Evolutionary conservation across 2,888 invertebrate genomes (phyloP), one percentile per base, ranked within the genome.

Genomic region (Drosophila mimica): DNA sequence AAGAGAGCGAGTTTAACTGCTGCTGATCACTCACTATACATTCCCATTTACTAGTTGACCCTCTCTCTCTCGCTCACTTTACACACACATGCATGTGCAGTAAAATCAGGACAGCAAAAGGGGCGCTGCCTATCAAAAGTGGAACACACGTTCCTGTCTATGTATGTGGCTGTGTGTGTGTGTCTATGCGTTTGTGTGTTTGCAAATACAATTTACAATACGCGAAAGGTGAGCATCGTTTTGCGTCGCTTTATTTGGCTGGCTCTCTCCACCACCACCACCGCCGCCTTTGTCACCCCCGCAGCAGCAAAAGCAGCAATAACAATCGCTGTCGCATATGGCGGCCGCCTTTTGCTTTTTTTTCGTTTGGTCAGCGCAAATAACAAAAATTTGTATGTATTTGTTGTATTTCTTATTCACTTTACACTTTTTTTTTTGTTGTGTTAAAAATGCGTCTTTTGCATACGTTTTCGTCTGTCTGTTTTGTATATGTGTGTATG

Each of bases 201-300:
- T 78, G 84, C 84, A 88, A 88, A 83, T 80, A 61, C 83, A 85
- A 88, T 85, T 85, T 83, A 86, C 83, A 88, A 85, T 74, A 89
- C 80, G 85, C 80, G 70, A 82, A 87, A 81, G 70, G 76, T 74
- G 60, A 81, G 73, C 79, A 51, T 72, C 28, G 60, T 38, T 38
- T 38, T 38, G 74, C 79, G 79, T 79, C 70, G 53, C 54, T 64
- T 67, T n/a, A 59, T 38, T 64, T 58, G 67, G 60, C 71, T 46
- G 25, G 15, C 25, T 46, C 46, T 76, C 66, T 61, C 78, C 84
- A 74, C 77, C 81, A 74, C 20, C 46, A 46, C 25, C 25, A 8
- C 46, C 46, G 43, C 83, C 81, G 70, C 85, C 85, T 72, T 84
- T 63, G n/a, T 82, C 88, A 83, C 88, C 83, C 88, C 86, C 88